Evolutionary conservation across 2,888 invertebrate genomes (phyloP).

Genomic region (Stenurella melanura): DNA sequence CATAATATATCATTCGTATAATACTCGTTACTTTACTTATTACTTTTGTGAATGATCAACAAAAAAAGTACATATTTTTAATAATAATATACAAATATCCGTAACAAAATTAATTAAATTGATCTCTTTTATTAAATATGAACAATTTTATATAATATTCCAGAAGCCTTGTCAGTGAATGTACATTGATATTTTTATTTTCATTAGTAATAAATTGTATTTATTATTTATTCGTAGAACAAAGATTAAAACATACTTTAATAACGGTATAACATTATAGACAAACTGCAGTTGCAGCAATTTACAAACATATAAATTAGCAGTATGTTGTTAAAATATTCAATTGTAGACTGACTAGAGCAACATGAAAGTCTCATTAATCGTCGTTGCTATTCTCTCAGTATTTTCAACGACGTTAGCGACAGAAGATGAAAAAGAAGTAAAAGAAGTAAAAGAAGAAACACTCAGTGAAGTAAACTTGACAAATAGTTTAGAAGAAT

Average conservation of each 20-base stretch:
- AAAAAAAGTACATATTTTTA: no score
- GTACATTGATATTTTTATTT: neutral
- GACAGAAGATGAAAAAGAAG: slow-evolving; percentile 7
- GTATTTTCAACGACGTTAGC: neutral
- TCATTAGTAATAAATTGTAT: neutral
- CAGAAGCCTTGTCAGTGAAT: no score
- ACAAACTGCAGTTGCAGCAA: slow-evolving; percentile 4
- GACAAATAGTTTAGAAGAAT: slow-evolving; percentile 23
- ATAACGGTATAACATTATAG: neutral
- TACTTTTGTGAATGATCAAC: no score
- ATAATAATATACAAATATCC: no score
- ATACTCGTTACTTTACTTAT: no score
- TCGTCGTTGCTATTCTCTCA: neutral
- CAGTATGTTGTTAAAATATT: slow-evolving; percentile 8
- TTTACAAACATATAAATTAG: neutral
- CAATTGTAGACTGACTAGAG: neutral
- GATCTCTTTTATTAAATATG: no score
- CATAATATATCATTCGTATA: no score
- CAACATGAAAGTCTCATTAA: slow-evolving; percentile 2
- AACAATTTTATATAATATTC: no score
- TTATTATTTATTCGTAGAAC: neutral
- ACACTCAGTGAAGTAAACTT: neutral
- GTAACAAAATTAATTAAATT: no score
- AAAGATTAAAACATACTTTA: neutral
- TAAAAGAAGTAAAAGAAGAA: slow-evolving; percentile 12